These are phyloP conservation scores for Thymallus thymallus DNA, from an alignment of 2,113 vertebrate genomes.

Conservation along the genomic window DNA sequence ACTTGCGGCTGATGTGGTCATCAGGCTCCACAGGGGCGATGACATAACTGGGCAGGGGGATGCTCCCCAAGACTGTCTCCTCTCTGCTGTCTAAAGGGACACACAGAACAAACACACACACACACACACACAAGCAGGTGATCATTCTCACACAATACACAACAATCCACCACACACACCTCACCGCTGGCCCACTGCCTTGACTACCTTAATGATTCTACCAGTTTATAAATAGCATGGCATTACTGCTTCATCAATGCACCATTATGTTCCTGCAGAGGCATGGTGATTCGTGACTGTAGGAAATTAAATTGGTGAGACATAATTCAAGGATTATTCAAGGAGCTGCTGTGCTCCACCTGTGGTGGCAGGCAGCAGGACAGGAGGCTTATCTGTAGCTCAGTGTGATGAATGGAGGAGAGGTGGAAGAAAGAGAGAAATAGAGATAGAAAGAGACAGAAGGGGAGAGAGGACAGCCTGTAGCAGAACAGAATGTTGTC, in stretches of 20 bases:
- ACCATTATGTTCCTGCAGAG: background rate
- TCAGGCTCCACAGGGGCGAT: constrained; percentile 86
- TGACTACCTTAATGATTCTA: constrained; percentile 24
- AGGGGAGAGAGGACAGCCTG: constrained; percentile 2
- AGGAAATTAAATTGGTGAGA: constrained; percentile 32
- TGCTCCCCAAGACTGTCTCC: constrained; percentile 93
- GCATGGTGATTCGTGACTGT: background rate
- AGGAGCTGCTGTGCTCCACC: constrained; percentile 31
- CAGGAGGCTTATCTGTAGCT: constrained; percentile 56
- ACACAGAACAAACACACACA: constrained; percentile 19
- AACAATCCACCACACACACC: background rate
- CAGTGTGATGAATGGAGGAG: constrained; percentile 52
- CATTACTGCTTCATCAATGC: background rate
- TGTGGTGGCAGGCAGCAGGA: constrained; percentile 22
- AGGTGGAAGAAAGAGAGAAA: constrained; percentile 14
- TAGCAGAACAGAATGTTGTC: background rate
- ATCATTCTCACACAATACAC: background rate
- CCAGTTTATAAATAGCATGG: background rate
- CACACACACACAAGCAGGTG: background rate
- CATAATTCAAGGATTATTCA: constrained; percentile 48
- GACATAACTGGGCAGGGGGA: constrained; percentile 92
- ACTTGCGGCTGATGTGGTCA: constrained; percentile 95
- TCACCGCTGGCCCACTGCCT: constrained; percentile 11
- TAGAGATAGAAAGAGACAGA: background rate
- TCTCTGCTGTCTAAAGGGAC: constrained; percentile 87